A percentile compares a stretch with the other conserved stretches of the same genome.
These are phyloP conservation scores for Drosophila eugracilis DNA, from an alignment of 1,140 invertebrate genomes.

Conservation along the genomic window DNA sequence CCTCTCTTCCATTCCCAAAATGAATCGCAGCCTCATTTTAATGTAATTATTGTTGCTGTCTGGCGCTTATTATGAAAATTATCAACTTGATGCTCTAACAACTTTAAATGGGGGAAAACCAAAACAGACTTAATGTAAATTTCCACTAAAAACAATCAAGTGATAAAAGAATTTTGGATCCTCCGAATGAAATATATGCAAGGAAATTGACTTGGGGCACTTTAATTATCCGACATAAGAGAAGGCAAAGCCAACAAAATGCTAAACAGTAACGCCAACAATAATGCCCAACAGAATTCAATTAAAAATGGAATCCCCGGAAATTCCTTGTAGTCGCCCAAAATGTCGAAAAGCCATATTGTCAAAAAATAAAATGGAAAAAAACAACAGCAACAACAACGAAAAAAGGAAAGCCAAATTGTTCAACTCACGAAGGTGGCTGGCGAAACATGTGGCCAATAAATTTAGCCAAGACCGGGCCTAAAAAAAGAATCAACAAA, in stretches of 20 bases:
- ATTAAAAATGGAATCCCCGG: constrained; percentile 79
- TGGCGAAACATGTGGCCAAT: constrained; percentile 78
- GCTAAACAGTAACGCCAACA: constrained; percentile 53
- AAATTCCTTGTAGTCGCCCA: constrained; percentile 77
- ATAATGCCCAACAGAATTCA: constrained; percentile 67
- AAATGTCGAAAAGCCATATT: constrained; percentile 64
- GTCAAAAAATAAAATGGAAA: constrained; percentile 42
- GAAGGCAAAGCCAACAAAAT: constrained; percentile 59
- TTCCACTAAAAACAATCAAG: constrained; percentile 41
- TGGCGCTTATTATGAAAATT: constrained; percentile 72
- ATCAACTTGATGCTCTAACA: constrained; percentile 57
- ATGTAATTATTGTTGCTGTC: constrained; percentile 70
- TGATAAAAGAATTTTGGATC: constrained; percentile 30
- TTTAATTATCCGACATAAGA: constrained; percentile 68
- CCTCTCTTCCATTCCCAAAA: not conserved
- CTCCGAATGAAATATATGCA: constrained; percentile 41
- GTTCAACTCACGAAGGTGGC: constrained; percentile 77
- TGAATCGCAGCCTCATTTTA: constrained; percentile 45
- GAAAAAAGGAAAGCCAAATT: constrained; percentile 57
- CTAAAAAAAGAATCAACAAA: constrained; percentile 28
- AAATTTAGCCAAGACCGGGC: constrained; percentile 59
- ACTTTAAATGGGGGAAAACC: constrained; percentile 33
- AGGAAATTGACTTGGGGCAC: constrained; percentile 40
- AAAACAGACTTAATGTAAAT: constrained; percentile 30
- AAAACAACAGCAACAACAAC: constrained; percentile 2